A percentile compares a stretch with the other conserved stretches of the same genome.
These are phyloP conservation scores for Tipula unca DNA, from an alignment of 2,888 invertebrate genomes.

Conservation along the genomic window DNA sequence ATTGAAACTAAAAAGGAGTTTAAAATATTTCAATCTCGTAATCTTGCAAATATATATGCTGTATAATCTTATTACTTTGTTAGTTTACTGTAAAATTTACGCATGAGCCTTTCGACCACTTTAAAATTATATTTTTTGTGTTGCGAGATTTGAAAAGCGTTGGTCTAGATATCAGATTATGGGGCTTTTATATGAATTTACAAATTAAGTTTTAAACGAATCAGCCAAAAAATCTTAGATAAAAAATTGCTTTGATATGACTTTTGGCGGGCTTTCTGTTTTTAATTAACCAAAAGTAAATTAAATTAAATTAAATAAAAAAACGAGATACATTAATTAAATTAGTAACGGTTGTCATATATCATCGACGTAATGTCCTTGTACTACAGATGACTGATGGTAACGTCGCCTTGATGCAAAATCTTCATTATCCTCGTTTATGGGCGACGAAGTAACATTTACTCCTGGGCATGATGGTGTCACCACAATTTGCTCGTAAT, in stretches of 20 bases:
- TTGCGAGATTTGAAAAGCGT: too few species aligned
- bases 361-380: constrained; percentile 37
- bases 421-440: constrained; percentile 93
- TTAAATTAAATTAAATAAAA: not conserved
- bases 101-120: too few species aligned
- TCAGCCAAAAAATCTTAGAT: constrained; percentile 45
- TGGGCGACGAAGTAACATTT: constrained; percentile 71
- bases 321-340: not conserved
- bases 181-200: too few species aligned
- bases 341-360: constrained; percentile 14
- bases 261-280: not conserved
- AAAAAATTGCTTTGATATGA: not conserved
- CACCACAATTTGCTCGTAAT: constrained; percentile 80
- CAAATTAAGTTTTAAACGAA: too few species aligned
- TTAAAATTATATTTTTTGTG: too few species aligned
- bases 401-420: constrained; percentile 86
- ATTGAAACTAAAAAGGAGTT: too few species aligned
- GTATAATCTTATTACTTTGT: too few species aligned
- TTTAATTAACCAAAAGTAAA: not conserved
- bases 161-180: too few species aligned
- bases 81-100: too few species aligned
- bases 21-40: too few species aligned
- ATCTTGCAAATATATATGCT: too few species aligned
- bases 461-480: constrained; percentile 74
- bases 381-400: constrained; percentile 81